Evolutionary conservation across 2,113 vertebrate genomes (phyloP), one percentile per base, ranked within the genome.

Genomic region (Bufo gargarizans): DNA sequence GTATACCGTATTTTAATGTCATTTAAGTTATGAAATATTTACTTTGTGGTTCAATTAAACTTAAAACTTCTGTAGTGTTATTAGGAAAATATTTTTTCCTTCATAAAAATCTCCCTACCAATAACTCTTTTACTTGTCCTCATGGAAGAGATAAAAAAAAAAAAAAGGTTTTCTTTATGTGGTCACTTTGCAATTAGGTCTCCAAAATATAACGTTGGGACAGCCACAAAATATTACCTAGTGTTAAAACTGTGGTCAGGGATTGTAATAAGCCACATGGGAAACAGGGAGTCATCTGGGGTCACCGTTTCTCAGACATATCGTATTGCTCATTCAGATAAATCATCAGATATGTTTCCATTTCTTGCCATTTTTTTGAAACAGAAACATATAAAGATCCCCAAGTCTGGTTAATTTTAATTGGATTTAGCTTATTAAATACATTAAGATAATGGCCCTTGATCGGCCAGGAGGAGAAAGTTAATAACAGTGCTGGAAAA

Each of bases 221-320:
- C 43, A 47, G 16, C 71, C 71, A 47, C 71, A 74, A 74, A 71
- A 74, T 74, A 74, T 74, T 16, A 71, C 69, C 69, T 71, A 47
- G 71, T 5, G 3, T 74, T 74, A 45, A 74, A 33, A 74, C 71
- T 45, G 71, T 74, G 71, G 71, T 14, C 43, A 47, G 43, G 5
- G 71, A 14, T 74, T 47, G 33, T 47, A 74, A 74, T 45, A 47
- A 47, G 13, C 13, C 47, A 17, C 13, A 47, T 8, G 14, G 43
- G 63, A 22, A 22, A 10, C 8, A 22, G 33, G 69, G 67, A 74
- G 71, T 45, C 71, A 74, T 74, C 43, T 47, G 16, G 71, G 71
- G 71, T 74, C 71, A 47, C 14, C 2, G 43, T 74, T 47, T 33
- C 4, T 74, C 43, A 45, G 71, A 74, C 43, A 74, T 74, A 16